Percentiles rank a stretch among this genome's conserved stretches.
phyloP scores from a whole-genome alignment of 2,113 vertebrate genomes.

The Blennius ocellaris region DNA sequence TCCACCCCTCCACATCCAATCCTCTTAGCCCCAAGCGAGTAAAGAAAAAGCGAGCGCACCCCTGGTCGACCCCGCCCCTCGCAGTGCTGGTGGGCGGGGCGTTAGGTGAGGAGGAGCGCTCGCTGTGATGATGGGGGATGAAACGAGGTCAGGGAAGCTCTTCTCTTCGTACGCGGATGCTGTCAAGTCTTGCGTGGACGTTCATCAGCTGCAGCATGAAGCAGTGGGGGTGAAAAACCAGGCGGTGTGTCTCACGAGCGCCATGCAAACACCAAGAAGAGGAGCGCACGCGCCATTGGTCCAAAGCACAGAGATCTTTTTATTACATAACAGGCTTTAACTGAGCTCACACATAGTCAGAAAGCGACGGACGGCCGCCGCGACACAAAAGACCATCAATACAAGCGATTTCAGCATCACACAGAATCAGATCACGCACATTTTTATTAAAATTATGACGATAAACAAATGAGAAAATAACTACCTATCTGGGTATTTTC shows the following conservation, averaged over 20 bases:
- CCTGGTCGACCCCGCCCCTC: constrained; percentile 42
- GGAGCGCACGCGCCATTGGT: constrained; percentile 18
- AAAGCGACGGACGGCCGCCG: constrained; percentile 33
- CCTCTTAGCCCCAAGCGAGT: not conserved
- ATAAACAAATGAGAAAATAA: constrained; percentile 28
- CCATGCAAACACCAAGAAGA: constrained; percentile 11
- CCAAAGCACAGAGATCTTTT: constrained; percentile 64
- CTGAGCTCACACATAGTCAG: constrained; percentile 58
- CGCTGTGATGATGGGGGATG: constrained; percentile 18
- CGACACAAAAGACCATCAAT: constrained; percentile 46
- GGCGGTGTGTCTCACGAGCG: no score
- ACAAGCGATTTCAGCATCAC: constrained; percentile 40
- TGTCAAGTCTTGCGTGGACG: not conserved
- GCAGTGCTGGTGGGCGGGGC: constrained; percentile 21
- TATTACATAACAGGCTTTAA: constrained; percentile 79
- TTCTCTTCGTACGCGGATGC: not conserved
- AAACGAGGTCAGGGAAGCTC: constrained; percentile 60
- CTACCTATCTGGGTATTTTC: constrained; percentile 7
- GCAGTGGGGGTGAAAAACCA: not conserved
- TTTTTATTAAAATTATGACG: constrained; percentile 36
- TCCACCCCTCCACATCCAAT: not conserved
- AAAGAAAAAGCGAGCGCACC: constrained; percentile 52
- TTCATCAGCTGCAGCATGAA: not conserved
- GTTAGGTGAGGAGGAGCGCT: constrained; percentile 19
- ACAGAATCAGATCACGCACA: constrained; percentile 40